Base-by-base conservation (phyloP, 1,140 invertebrate species). In the Trialeurodes vaporariorum region DNA sequence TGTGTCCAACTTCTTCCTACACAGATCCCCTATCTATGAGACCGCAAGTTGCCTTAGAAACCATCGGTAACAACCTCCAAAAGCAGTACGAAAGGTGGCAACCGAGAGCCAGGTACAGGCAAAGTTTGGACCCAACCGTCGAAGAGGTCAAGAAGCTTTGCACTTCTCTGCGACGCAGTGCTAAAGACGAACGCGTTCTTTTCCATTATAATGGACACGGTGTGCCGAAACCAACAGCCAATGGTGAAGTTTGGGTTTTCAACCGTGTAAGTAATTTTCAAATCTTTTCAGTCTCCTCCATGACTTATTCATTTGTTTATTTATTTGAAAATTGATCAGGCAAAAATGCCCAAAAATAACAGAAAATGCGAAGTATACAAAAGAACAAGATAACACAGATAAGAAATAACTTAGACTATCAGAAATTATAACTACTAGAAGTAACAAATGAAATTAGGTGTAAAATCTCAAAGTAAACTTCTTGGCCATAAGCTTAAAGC, bases 181-280 rank as follows among this genome's bases (percentile, higher is more conserved):
- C 98, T 0, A 99, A 98, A 81, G 97, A 99, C 73, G 98, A 99
- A 77, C 84, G 98, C 72, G 96, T 99, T 25, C 82, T 99, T 5
- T 99, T 99, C 82, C 97, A 99, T 81, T 99, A 99, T 77, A 99
- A 98, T 82, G 98, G 98, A 0, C 98, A 99, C 80, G 98, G 97
- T 61, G 98, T 99, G 64, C 98, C 98, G 59, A 93, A 92, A 80
- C 97, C 98, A 40, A 99, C 98, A 11, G 84, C 86, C 27, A 98
- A 99, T 82, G 97, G 98, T 17, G 97, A 99, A 85, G 96, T 99
- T 75, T 99, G 98, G 98, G 96, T 99, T 2, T 99, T 99, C 79
- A 99, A 99, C 82, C 87, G 91, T 79, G 92, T 94, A 76, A 79
- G 79, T 75, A 68, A 1, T 63, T n/a, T n/a, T n/a, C n/a, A n/a